Base-by-base conservation (phyloP, 2,888 invertebrate genomes). In the Agrochola lota region DNA sequence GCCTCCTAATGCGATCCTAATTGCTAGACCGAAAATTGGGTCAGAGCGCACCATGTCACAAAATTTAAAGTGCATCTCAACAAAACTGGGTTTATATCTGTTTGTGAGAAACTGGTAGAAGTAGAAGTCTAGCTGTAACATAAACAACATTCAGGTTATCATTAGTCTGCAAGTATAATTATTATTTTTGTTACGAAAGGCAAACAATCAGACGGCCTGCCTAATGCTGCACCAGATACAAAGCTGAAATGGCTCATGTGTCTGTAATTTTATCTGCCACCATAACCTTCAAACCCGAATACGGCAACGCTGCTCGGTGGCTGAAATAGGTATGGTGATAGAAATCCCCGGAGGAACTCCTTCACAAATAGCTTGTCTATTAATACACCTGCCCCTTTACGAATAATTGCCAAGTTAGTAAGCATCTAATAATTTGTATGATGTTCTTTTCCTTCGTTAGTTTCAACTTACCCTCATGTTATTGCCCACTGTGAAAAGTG, bases 91-190 rank as follows among this genome's bases (percentile, higher is more conserved):
- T 0, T n/a, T 55, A 7, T 82, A 82, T 62, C 78, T 64, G 71
- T 82, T 82, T 17, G 82, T 78, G 5, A 77, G 74, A 26, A 74
- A 78, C 49, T 82, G 78, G 57, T 78, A 70, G 69, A 82, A 81
- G 43, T 43, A 74, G n/a, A 74, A 64, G 17, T 81, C 57, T 30
- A 81, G 0, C 82, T 81, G 80, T 5, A 80, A 77, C 70, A 52
- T 26, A 52, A 49, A 49, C 1, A 49, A 49, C 17, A 49, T 49
- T 17, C 49, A 49, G 49, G 15, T 49, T 30, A 62, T 30, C 62
- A 35, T 62, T n/a, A 35, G 2, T 35, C 35, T 35, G 35, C 35
- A 2, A 35, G 35, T 35, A 35, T 35, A 35, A 35, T 4, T 4
- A 35, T 35, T 3, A 7, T 55, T 55, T 23, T 9, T 23, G 23